Base-by-base conservation (phyloP, 1,140 invertebrate genomes). In the Drosophila ercepeae region DNA sequence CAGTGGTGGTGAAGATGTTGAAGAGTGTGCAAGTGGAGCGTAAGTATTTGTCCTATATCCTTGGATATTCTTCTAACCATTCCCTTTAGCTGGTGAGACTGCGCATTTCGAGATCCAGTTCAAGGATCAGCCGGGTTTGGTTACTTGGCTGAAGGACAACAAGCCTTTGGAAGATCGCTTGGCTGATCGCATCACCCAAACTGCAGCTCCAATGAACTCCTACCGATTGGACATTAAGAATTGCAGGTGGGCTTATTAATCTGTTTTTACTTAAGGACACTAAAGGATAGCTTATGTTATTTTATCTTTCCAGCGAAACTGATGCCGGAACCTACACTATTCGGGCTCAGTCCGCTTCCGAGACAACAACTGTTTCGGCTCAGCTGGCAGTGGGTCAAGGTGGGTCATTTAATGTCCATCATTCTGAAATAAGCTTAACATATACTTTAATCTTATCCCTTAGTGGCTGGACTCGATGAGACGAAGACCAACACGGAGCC, bases 281-380 rank as follows among this genome's bases (percentile, higher is more conserved):
- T 64, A 8, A 19, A 18, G 14, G 39, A 42, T 19, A 8, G 4
- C 4, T 16, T 69, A 5, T 27, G 2, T 29, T 39, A 25, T 45
- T 7, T 18, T 21, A 4, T 48, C 1, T 13, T 72, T 77, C 4
- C 48, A 92, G 93, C 16, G 95, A 96, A 53, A 94, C 94, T 29
- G 98, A 99, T 92, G 94, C 94, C 1, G 98, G 98, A 11, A 93
- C 97, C 16, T 99, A 99, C 89, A 98, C 97, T 0, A 97, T 97
- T 48, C 94, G 96, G 32, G 98, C 97, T n/a, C 94, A 94, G 41
- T 98, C 98, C 89, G 92, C 92, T 0, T 94, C 95, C 27, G 96
- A 97, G 27, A 95, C 95, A 76, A 94, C 96, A 5, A 94, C 95
- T 50, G 97, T 96, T 89, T 97, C 96, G 32, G 96, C 96, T 42